A percentile compares a stretch with the other conserved stretches of the same genome.
Conservation (phyloP, 2,797 vertebrate genomes). For the Rhinichthys osculus region DNA sequence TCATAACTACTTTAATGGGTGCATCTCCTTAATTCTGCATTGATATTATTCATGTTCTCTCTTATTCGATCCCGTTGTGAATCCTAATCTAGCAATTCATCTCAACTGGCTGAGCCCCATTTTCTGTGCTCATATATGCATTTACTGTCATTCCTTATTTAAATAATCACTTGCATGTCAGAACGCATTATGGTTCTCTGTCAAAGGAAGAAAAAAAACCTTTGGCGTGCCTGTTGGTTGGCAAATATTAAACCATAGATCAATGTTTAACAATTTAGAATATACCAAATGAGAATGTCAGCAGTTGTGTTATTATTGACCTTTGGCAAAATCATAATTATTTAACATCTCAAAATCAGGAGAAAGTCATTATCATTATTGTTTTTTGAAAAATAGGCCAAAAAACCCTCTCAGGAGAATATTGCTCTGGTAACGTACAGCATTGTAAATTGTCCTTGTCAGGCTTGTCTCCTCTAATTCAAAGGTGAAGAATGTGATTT, state of each 20-base stretch:
- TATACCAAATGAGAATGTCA: conserved; percentile 77
- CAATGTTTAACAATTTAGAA: conserved; percentile 82
- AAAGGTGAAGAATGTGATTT: conserved; percentile 9
- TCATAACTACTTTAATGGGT: conserved; percentile 61
- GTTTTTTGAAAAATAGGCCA: conserved; percentile 73
- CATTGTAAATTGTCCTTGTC: conserved; percentile 23
- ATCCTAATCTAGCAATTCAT: conserved; percentile 64
- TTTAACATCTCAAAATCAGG: conserved; percentile 75
- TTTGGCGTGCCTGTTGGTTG: conserved; percentile 75
- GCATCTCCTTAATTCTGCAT: conserved; percentile 56
- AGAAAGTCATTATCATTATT: conserved; percentile 72
- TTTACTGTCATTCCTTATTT: conserved; percentile 77
- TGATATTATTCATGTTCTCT: conserved; percentile 62
- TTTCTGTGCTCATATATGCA: conserved; percentile 66
- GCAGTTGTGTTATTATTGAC: conserved; percentile 76
- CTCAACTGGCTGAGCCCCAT: conserved; percentile 61
- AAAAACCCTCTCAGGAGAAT: conserved; percentile 62
- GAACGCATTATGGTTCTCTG: conserved; percentile 73
- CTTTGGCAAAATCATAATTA: conserved; percentile 78
- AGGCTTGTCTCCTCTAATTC: not conserved
- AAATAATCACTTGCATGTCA: conserved; percentile 78
- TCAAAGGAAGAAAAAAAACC: conserved; percentile 70
- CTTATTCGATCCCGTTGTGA: conserved; percentile 51
- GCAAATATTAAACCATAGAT: conserved; percentile 85
- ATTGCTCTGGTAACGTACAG: conserved; percentile 18